phyloP scores from a whole-genome alignment of 2,888 invertebrate species.

The Ptilodon capucinus region DNA sequence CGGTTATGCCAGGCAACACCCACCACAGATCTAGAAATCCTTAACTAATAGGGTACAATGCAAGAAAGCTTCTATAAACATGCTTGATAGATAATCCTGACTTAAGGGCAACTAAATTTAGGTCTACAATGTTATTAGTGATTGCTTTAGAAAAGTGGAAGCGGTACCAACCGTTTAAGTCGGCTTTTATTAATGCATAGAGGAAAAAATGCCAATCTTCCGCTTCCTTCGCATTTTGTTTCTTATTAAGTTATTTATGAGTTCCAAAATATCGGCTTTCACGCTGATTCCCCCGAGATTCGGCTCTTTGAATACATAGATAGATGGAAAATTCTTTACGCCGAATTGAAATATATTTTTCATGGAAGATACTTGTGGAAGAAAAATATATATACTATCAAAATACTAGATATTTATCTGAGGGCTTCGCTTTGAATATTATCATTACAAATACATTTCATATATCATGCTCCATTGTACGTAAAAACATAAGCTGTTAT shows the following conservation, averaged over 20 bases:
- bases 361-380: not conserved
- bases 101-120: no score
- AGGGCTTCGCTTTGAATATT: not conserved
- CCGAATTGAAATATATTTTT: slow-evolving; percentile 3
- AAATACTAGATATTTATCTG: not conserved
- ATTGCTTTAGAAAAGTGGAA: no score
- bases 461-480: no score
- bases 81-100: no score
- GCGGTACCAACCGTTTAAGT: not conserved
- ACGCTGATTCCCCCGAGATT: slow-evolving; percentile 17
- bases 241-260: slow-evolving; percentile 38
- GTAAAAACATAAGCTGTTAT: not conserved
- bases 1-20: no score
- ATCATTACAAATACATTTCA: not conserved
- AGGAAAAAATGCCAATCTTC: slow-evolving; percentile 4
- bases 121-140: no score
- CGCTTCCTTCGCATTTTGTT: slow-evolving; percentile 25
- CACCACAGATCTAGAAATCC: no score
- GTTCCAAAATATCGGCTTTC: slow-evolving; percentile 33
- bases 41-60: no score
- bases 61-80: no score
- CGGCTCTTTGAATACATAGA: slow-evolving; percentile 23
- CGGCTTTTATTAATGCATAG: slow-evolving; percentile 10
- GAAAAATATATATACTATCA: not conserved
- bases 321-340: slow-evolving; percentile 14